Base-by-base conservation (phyloP, 2,888 invertebrate species). In the Leptopterna dolabrata region DNA sequence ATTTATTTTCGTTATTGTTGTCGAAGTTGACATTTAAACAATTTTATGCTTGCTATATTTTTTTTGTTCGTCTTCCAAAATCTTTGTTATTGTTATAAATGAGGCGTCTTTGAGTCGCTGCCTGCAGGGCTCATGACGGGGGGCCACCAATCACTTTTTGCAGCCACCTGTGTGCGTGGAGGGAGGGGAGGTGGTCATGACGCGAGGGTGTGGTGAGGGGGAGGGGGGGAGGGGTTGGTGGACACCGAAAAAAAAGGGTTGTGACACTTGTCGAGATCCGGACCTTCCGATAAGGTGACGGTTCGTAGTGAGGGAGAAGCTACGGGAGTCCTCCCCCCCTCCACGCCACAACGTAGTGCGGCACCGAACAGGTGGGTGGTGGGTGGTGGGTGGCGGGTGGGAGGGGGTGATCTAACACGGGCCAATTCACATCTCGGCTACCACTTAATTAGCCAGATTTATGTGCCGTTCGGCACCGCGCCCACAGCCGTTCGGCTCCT, bases 401-500 rank as follows among this genome's bases (percentile, higher is more conserved):
- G 13, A 14, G 47, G 76, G 47, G 47, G 6, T 24, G 30, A 45
- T 47, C 47, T 43, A 83, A 85, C 85, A 86, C 36, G 87, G 87
- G 78, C 87, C 87, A 80, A 87, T 87, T 87, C 80, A 86, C 86
- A 86, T 86, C 87, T 81, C 80, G 70, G 80, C 87, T 87, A 87
- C 87, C 81, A 71, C 87, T 87, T 87, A 87, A 87, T 87, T 87
- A 87, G 76, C 70, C 80, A 87, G 87, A 87, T 87, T 87, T 71
- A 87, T 87, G 87, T 45, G 41, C 70, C 83, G 83, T 29, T 78
- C 78, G 78, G 45, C 78, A 78, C 43, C 78, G 78, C 43, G 45
- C 78, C 43, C 78, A 78, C 78, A 78, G 24, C 63, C 24, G 24
- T 63, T 63, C 63, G 63, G 63, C 63, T 24, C 63, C 63, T 63